Base-by-base conservation (phyloP, 2,113 vertebrate genomes). In the Amphiprion ocellaris region DNA sequence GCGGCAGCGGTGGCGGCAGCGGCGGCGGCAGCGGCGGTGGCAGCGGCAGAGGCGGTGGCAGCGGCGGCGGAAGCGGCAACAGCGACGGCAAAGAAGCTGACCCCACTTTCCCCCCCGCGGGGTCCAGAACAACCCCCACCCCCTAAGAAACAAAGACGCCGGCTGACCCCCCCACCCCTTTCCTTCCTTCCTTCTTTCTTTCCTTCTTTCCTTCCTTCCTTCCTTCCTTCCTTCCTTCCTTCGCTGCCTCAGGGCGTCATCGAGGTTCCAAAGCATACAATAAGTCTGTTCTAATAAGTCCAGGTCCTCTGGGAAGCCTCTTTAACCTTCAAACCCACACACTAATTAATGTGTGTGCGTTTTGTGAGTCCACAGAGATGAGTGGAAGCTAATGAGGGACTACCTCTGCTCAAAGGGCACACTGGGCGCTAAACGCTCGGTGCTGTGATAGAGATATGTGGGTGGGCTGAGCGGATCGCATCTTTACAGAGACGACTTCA, bases 241-340 rank as follows among this genome's bases (percentile, higher is more conserved):
- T n/a, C n/a, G 30, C 41, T 19, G 83, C 66, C 62, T 78, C 37
- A 1, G 74, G 77, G 49, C 46, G 8, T n/a, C 41, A 19, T 28
- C 21, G 26, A 55, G 68, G 71, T 39, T 82, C 71, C 64, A 74
- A 39, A 59, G 63, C 28, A 64, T 7, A 79, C 63, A 80, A 63
- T 83, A 74, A 64, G 66, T 78, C 56, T 56, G 23, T 60, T 81
- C 77, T 90, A 85, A 85, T 87, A 72, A 85, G 74, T 73, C 23
- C 68, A 47, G 67, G 80, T 81, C 88, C 62, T 64, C 52, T 0
- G 77, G 68, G 87, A 84, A 58, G 77, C 65, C 69, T 69, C 41
- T 81, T 84, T 86, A 87, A 87, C 85, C 79, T 86, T 84, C 71
- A 91, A 77, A 82, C 75, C 77, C 61, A 78, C 83, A 72, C 75